Conservation (phyloP, 2,113 vertebrate species). For the Syngnathus scovelli region DNA sequence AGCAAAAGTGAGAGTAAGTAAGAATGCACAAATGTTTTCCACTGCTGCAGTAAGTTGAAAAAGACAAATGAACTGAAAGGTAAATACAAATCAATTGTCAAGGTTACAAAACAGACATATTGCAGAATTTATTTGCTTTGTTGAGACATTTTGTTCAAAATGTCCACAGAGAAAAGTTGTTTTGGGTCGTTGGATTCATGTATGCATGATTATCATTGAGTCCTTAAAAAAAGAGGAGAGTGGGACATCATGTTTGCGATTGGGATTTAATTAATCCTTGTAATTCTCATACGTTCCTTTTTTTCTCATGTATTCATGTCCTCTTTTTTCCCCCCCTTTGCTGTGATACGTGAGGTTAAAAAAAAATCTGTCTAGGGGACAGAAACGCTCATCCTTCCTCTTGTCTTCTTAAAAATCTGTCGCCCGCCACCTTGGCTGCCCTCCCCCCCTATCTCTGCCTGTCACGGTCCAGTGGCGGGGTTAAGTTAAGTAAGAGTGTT, state of each 20-base stretch:
- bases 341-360: too few species aligned
- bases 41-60: not conserved
- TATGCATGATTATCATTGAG: too few species aligned
- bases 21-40: not conserved
- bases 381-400: slow-evolving; percentile 60
- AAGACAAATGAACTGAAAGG: not conserved
- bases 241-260: not conserved
- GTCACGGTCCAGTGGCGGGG: slow-evolving; percentile 73
- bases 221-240: too few species aligned
- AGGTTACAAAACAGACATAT: not conserved
- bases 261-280: slow-evolving; percentile 22
- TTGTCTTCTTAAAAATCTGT: slow-evolving; percentile 57
- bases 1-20: not conserved
- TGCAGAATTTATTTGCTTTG: slow-evolving; percentile 1
- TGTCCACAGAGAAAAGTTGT: too few species aligned
- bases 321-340: slow-evolving; percentile 21
- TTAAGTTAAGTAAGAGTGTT: slow-evolving; percentile 88
- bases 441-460: slow-evolving; percentile 54
- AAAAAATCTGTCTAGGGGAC: slow-evolving; percentile 51
- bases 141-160: too few species aligned
- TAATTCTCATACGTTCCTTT: not conserved
- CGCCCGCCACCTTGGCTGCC: slow-evolving; percentile 16
- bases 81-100: not conserved
- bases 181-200: too few species aligned
- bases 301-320: not conserved